phyloP scores from a whole-genome alignment of 1,140 invertebrate genomes.

The Whitmania pigra region DNA sequence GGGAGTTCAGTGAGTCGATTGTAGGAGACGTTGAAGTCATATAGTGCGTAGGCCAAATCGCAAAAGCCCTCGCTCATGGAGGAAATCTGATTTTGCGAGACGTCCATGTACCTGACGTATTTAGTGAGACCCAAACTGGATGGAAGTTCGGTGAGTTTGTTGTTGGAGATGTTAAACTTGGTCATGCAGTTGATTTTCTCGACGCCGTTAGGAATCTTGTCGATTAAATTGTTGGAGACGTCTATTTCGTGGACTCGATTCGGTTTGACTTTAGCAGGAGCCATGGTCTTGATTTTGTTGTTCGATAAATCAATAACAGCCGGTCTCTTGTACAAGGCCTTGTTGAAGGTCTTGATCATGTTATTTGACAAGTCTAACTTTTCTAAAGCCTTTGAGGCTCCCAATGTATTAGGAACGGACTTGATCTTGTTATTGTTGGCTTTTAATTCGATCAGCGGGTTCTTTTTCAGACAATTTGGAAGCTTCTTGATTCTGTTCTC shows the following conservation, averaged over 20 bases:
- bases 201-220: constrained; percentile 31
- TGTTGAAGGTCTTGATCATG: constrained; percentile 34
- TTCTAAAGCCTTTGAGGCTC: constrained; percentile 33
- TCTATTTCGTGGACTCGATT: constrained; percentile 32
- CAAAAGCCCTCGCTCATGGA: constrained; percentile 36
- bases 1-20: constrained; percentile 26
- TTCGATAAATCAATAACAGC: constrained; percentile 30
- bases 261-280: constrained; percentile 32
- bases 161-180: constrained; percentile 33
- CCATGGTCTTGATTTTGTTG: constrained; percentile 35
- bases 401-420: constrained; percentile 31
- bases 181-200: constrained; percentile 34
- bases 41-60: constrained; percentile 30
- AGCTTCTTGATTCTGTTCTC: constrained; percentile 37
- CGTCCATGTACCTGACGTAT: constrained; percentile 33
- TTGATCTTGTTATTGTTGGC: constrained; percentile 29
- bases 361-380: constrained; percentile 34
- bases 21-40: constrained; percentile 13
- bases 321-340: constrained; percentile 35
- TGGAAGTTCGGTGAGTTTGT: constrained; percentile 34
- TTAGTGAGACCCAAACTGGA: constrained; percentile 32
- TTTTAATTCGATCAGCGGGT: constrained; percentile 29
- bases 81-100: constrained; percentile 32
- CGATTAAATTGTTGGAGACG: constrained; percentile 35
- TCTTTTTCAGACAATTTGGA: constrained; percentile 38